Conservation (phyloP, 1,140 invertebrate species). For the Drusus annulatus region DNA sequence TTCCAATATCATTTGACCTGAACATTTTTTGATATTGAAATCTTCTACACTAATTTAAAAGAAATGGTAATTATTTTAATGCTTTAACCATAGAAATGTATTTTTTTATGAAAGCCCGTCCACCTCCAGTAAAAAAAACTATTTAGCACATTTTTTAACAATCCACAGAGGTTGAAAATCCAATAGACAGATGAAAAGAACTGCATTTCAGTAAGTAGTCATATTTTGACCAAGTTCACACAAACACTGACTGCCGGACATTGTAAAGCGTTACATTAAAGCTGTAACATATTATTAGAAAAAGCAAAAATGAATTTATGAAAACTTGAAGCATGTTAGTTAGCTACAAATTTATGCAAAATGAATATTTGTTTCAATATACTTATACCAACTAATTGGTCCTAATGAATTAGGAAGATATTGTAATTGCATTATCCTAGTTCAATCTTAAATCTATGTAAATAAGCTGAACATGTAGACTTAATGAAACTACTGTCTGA, state of each 20-base stretch:
- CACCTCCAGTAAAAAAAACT: not conserved
- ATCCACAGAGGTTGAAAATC: not conserved
- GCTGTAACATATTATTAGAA: not conserved
- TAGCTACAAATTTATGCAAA: not conserved
- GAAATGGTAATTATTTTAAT: too few relatives aligned
- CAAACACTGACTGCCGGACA: too few relatives aligned
- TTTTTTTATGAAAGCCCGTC: not conserved
- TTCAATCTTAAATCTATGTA: not conserved
- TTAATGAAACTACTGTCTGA: conserved; percentile 34
- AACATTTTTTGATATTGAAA: too few relatives aligned
- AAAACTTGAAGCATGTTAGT: conserved; percentile 19
- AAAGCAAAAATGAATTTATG: conserved; percentile 26
- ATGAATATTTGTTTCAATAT: not conserved
- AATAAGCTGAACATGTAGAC: not conserved
- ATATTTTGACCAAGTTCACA: too few relatives aligned
- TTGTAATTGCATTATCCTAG: not conserved
- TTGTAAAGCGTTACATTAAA: conserved; percentile 6
- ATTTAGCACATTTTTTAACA: not conserved
- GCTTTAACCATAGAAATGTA: not conserved
- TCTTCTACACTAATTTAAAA: too few relatives aligned
- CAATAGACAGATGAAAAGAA: too few relatives aligned
- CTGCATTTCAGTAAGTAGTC: too few relatives aligned
- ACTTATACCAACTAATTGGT: not conserved
- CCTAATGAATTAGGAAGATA: not conserved
- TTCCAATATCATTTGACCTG: too few relatives aligned